Evolutionary conservation across 2,797 vertebrate genomes (phyloP).

Genomic region (Labroides dimidiatus): DNA sequence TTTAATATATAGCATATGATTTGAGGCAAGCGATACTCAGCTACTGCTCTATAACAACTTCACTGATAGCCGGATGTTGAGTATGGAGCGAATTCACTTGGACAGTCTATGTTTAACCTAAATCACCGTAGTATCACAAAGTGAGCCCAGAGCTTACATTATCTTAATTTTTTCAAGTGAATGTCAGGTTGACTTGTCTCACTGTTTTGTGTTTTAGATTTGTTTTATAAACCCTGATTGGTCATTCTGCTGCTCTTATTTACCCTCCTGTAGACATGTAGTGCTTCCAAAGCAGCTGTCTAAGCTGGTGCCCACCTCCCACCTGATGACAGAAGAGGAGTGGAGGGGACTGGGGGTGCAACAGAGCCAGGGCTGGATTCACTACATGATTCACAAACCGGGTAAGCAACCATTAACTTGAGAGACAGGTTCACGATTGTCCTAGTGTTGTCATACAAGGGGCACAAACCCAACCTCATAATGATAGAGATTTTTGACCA

Average conservation of each 20-base stretch:
- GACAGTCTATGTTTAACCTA: background rate
- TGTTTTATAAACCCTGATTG: background rate
- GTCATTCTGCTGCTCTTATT: background rate
- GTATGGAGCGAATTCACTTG: background rate
- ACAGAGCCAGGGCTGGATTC: conserved; percentile 87
- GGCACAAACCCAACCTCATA: no score
- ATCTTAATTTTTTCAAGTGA: no score
- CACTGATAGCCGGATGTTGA: background rate
- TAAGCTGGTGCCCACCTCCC: conserved; percentile 83
- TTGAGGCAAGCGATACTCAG: background rate
- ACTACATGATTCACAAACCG: conserved; percentile 89
- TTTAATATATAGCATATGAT: no score
- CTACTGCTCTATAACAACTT: background rate
- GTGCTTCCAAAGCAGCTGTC: conserved; percentile 86
- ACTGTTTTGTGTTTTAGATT: background rate
- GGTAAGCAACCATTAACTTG: conserved; percentile 58
- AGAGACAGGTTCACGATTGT: background rate
- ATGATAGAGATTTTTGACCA: no score
- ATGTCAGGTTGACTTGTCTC: no score
- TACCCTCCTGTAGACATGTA: conserved; percentile 75
- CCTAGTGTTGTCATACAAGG: background rate
- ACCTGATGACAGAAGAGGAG: conserved; percentile 86
- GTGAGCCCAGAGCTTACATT: no score
- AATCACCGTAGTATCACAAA: background rate
- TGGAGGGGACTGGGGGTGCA: conserved; percentile 86